phyloP scores from a whole-genome alignment of 35 echinoderm and acorn worm species.

The Strongylocentrotus purpuratus region DNA sequence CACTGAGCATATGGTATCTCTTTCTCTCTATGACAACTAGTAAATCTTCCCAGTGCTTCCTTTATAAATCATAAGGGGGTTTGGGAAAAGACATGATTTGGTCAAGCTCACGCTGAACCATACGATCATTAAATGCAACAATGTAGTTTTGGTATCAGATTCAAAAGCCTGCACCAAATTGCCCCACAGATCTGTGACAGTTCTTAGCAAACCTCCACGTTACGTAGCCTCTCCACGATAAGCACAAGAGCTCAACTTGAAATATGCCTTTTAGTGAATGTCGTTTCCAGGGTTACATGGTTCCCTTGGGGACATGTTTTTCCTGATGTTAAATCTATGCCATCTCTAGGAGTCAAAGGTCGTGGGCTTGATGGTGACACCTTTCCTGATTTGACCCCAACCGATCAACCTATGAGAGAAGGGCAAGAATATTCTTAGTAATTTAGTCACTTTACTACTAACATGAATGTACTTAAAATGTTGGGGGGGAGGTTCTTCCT shows the following conservation, averaged over 20 bases:
- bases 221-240: not conserved
- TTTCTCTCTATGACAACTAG: too few relatives aligned
- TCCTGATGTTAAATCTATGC: not conserved
- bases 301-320: not conserved
- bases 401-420: slow-evolving; percentile 87
- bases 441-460: too few relatives aligned
- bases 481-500: too few relatives aligned
- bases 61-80: too few relatives aligned
- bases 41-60: too few relatives aligned
- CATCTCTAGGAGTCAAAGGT: slow-evolving; percentile 46
- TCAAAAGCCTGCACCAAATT: too few relatives aligned
- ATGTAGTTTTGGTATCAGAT: too few relatives aligned
- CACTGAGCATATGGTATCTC: too few relatives aligned
- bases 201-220: not conserved
- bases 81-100: too few relatives aligned
- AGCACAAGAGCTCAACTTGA: not conserved
- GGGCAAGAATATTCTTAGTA: not conserved
- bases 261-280: not conserved
- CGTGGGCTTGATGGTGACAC: slow-evolving; percentile 95
- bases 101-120: too few relatives aligned
- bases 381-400: slow-evolving; percentile 96
- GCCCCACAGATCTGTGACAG: not conserved
- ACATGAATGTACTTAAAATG: too few relatives aligned
- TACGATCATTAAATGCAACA: too few relatives aligned
- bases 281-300: not conserved